phyloP scores from a whole-genome alignment of 2,888 invertebrate genomes.

The Eristalinus aeneus region DNA sequence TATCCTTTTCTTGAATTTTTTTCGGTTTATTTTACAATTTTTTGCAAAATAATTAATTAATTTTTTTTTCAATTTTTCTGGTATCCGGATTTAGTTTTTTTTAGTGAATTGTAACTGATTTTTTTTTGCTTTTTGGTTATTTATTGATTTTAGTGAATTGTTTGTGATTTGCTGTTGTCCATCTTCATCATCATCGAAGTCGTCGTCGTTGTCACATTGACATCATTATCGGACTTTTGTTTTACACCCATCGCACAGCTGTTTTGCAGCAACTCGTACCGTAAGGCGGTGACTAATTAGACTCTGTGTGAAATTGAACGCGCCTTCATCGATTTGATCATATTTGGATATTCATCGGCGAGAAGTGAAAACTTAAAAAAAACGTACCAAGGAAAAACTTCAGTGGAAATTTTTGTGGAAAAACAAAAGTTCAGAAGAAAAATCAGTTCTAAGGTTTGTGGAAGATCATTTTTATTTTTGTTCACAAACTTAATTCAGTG shows the following conservation, averaged over 20 bases:
- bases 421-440: constrained; percentile 31
- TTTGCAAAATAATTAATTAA: neutral
- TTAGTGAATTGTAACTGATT: constrained; percentile 5
- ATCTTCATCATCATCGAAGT: neutral
- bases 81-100: neutral
- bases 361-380: constrained; percentile 30
- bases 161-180: neutral
- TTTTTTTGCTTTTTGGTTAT: neutral
- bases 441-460: constrained; percentile 62
- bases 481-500: constrained; percentile 26
- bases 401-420: constrained; percentile 37
- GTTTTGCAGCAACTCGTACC: neutral
- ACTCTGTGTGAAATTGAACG: neutral
- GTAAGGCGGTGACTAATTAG: neutral
- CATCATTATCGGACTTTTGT: constrained; percentile 64
- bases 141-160: constrained; percentile 52
- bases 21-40: neutral
- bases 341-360: constrained; percentile 58
- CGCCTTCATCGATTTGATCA: constrained; percentile 26
- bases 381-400: neutral
- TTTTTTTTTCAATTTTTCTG: neutral
- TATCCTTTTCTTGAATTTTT: neutral
- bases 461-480: constrained; percentile 70
- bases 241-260: constrained; percentile 16
- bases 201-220: constrained; percentile 20